Percentiles rank a stretch among this genome's conserved stretches.
phyloP scores from a whole-genome alignment of 2,113 vertebrate genomes.

The Tetrax tetrax region DNA sequence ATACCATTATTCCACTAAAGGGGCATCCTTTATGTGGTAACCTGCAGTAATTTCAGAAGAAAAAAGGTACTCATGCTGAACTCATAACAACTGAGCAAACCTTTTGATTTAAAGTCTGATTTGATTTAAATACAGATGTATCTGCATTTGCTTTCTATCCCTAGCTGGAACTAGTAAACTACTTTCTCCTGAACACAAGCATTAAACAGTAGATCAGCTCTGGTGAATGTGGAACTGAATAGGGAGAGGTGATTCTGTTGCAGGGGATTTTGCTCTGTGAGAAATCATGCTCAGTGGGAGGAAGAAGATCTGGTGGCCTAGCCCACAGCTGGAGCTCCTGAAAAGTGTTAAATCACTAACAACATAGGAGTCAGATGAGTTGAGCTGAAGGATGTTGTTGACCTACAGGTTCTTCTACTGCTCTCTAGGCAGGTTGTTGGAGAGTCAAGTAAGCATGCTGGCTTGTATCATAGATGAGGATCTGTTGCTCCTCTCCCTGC shows the following conservation, averaged over 20 bases:
- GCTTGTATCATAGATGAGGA: background rate
- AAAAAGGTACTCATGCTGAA: background rate
- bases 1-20: background rate
- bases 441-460: background rate
- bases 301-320: background rate
- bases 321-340: background rate
- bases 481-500: background rate
- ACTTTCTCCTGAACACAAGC: background rate
- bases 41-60: background rate
- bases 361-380: background rate
- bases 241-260: background rate
- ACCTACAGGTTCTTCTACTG: background rate
- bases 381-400: background rate
- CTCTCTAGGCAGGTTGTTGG: background rate
- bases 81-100: background rate
- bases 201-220: fast-evolving
- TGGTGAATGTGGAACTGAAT: fast-evolving
- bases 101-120: background rate
- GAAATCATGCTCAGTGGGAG: background rate
- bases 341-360: background rate
- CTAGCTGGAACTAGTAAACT: background rate
- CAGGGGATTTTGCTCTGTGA: background rate
- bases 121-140: background rate
- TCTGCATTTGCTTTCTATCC: background rate
- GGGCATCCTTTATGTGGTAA: background rate